Conservation (phyloP, 2,113 vertebrate species). For the Strigops habroptila region DNA sequence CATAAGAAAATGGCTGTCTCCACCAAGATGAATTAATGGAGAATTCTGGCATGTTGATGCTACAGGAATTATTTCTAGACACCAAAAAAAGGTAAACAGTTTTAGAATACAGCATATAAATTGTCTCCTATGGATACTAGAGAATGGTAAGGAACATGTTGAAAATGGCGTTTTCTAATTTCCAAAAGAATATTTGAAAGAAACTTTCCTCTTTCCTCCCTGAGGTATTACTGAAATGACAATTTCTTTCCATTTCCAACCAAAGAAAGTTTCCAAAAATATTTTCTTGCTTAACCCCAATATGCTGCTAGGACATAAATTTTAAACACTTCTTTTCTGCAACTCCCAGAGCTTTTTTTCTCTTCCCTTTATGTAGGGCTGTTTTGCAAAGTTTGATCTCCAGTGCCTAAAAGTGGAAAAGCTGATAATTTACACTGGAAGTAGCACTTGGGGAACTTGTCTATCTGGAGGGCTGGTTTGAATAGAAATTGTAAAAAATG, state of each 20-base stretch:
- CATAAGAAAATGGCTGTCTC: background rate
- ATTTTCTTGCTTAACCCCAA: background rate
- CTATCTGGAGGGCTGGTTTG: conserved; percentile 24
- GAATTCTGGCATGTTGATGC: background rate
- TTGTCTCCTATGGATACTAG: background rate
- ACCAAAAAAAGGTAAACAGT: background rate
- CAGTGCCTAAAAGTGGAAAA: conserved; percentile 22
- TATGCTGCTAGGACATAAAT: background rate
- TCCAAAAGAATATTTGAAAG: background rate
- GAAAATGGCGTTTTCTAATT: background rate
- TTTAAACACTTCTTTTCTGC: background rate
- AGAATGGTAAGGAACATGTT: background rate
- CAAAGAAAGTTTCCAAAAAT: conserved; percentile 9
- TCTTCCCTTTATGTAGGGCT: background rate
- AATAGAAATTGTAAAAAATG: conserved; percentile 28
- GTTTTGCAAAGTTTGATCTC: background rate
- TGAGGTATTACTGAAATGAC: background rate
- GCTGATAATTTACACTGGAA: conserved; percentile 38
- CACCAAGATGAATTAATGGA: background rate
- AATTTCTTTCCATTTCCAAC: background rate
- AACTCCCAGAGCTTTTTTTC: background rate
- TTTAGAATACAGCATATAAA: background rate
- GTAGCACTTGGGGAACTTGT: background rate
- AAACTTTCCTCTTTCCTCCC: background rate
- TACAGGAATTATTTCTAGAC: background rate